Conservation (phyloP, 30 jellyfish, hydroid and myxozoan genomes). For the Sanderia malayensis region DNA sequence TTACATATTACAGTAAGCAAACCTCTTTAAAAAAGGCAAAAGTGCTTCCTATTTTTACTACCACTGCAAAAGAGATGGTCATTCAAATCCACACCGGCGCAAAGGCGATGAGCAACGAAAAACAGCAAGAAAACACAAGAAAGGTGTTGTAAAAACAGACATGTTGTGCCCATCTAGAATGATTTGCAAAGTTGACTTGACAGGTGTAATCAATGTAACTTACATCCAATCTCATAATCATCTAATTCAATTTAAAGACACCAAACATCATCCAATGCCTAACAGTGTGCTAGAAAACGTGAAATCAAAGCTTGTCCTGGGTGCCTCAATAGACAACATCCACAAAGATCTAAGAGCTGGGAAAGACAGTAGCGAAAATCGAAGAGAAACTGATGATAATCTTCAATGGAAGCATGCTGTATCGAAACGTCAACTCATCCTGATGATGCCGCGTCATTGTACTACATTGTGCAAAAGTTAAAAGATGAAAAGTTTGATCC, state of each 20-base stretch:
- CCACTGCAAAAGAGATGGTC: conserved; percentile 47
- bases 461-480: conserved; percentile 36
- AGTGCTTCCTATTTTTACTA: conserved; percentile 8
- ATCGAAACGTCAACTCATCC: conserved; percentile 45
- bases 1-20: conserved; percentile 40
- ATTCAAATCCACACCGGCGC: conserved; percentile 22
- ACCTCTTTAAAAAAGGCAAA: conserved; percentile 29
- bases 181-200: conserved; percentile 26
- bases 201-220: conserved; percentile 52
- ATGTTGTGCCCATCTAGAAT: conserved; percentile 67
- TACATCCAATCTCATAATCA: conserved; percentile 60
- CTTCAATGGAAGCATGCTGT: conserved; percentile 3
- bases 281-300: conserved; percentile 29
- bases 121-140: conserved; percentile 37
- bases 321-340: conserved; percentile 40
- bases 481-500: conserved; percentile 48
- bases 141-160: conserved; percentile 54
- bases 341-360: conserved; percentile 39
- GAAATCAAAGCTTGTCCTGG: conserved; percentile 24
- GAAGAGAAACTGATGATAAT: conserved; percentile 43
- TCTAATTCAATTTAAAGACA: conserved; percentile 48
- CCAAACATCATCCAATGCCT: conserved; percentile 45
- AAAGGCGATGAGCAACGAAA: conserved; percentile 11
- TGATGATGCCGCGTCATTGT: conserved; percentile 42
- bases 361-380: conserved; percentile 34